Conservation (phyloP, 2,888 invertebrate species). For the Strigamia crassipes region DNA sequence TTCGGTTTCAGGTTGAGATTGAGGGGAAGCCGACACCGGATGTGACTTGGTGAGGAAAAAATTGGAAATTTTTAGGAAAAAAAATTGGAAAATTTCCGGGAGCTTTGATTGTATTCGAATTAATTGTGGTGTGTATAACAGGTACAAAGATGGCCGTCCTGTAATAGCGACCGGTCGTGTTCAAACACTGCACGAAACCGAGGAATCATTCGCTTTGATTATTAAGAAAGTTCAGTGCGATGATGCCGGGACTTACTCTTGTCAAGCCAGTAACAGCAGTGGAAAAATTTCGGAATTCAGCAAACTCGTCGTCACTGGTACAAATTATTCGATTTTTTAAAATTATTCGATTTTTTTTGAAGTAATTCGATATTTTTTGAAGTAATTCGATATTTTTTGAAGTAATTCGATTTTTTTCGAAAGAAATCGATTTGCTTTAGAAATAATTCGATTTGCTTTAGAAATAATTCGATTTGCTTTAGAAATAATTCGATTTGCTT, state of each 20-base stretch:
- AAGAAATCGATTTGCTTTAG: too few species aligned
- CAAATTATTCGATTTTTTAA: too few species aligned
- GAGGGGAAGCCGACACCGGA: conserved; percentile 82
- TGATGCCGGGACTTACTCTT: conserved; percentile 57
- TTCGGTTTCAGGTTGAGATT: conserved; percentile 79
- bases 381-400: too few species aligned
- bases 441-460: too few species aligned
- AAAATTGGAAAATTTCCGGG: too few species aligned
- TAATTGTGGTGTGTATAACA: conserved; percentile 51
- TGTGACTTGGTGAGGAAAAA: conserved; percentile 73
- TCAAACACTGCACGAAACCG: conserved; percentile 70
- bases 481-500: too few species aligned
- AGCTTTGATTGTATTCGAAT: too few species aligned
- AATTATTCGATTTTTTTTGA: too few species aligned
- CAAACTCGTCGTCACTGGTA: conserved; percentile 81
- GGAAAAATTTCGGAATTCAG: conserved; percentile 91
- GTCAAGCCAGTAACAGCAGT: conserved; percentile 65
- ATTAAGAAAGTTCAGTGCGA: conserved; percentile 61
- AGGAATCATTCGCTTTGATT: conserved; percentile 58
- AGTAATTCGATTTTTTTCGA: too few species aligned
- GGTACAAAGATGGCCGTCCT: conserved; percentile 83
- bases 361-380: too few species aligned
- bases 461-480: too few species aligned
- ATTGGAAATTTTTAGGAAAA: too few species aligned
- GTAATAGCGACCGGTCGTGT: conserved; percentile 74